These are phyloP conservation scores for Pachypeltis micranthus DNA, from an alignment of 1,140 invertebrate species.

Conservation along the genomic window DNA sequence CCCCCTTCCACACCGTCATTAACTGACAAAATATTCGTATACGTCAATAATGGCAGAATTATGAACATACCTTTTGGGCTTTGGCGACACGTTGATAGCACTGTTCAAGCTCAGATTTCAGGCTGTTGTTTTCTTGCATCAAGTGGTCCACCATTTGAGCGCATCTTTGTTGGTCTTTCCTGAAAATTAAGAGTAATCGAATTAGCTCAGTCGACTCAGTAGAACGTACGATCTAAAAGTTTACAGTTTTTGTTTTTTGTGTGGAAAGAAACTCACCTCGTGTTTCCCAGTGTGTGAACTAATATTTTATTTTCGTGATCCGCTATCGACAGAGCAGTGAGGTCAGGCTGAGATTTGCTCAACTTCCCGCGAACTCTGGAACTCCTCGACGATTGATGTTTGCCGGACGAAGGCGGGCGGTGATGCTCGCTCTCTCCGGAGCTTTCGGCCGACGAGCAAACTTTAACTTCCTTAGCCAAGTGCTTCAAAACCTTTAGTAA, in stretches of 20 bases:
- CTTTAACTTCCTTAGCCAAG: constrained; percentile 66
- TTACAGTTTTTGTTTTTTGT: too few species aligned
- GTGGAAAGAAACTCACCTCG: constrained; percentile 25
- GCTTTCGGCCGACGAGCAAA: constrained; percentile 34
- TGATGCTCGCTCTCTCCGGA: constrained; percentile 27
- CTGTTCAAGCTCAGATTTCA: constrained; percentile 67
- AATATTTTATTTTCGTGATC: constrained; percentile 23
- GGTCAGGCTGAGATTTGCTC: constrained; percentile 68
- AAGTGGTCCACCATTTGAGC: constrained; percentile 72
- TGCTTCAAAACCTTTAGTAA: constrained; percentile 62
- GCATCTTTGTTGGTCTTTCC: constrained; percentile 38
- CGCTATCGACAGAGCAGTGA: constrained; percentile 31
- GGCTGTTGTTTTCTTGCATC: constrained; percentile 68
- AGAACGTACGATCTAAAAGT: too few species aligned
- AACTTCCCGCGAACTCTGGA: constrained; percentile 16
- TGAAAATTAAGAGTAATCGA: constrained; percentile 21
- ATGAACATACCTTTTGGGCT: constrained; percentile 61
- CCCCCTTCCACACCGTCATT: too few species aligned
- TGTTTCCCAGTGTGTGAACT: constrained; percentile 27
- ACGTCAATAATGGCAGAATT: too few species aligned
- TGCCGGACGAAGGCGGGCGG: constrained; percentile 30
- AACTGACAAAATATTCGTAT: too few species aligned
- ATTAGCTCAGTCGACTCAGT: too few species aligned
- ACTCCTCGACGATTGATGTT: constrained; percentile 29
- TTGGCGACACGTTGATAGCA: constrained; percentile 75